phyloP scores from a whole-genome alignment of 2,888 invertebrate species.

The Mimas tiliae region DNA sequence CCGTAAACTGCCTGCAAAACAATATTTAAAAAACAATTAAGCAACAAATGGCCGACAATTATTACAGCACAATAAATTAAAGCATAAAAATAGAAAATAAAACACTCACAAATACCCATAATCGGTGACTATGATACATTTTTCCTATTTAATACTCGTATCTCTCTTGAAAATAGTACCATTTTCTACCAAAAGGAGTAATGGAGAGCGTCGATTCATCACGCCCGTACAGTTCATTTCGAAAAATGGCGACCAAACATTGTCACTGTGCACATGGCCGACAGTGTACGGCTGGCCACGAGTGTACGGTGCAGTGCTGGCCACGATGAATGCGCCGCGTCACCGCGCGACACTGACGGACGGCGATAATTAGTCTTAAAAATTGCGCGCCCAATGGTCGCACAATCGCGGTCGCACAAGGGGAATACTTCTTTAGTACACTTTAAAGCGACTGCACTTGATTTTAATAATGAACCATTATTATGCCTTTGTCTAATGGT shows the following conservation, averaged over 20 bases:
- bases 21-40: slow-evolving; percentile 6
- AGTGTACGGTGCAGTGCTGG: slow-evolving; percentile 11
- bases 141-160: slow-evolving; percentile 3
- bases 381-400: slow-evolving; percentile 62
- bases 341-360: slow-evolving; percentile 64
- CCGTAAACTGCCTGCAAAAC: not conserved
- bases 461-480: not conserved
- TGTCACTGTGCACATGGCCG: slow-evolving; percentile 19
- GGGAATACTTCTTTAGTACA: not conserved
- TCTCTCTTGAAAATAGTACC: slow-evolving; percentile 4
- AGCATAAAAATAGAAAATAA: not conserved
- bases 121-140: slow-evolving; percentile 11
- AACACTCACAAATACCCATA: slow-evolving; percentile 6
- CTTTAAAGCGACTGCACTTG: not conserved
- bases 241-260: slow-evolving; percentile 18
- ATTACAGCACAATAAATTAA: not conserved
- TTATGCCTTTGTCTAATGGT: not conserved
- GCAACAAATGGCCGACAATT: slow-evolving; percentile 1
- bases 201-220: slow-evolving; percentile 7
- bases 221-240: slow-evolving; percentile 1
- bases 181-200: slow-evolving; percentile 13
- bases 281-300: not conserved
- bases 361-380: slow-evolving; percentile 74
- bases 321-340: slow-evolving; percentile 57
- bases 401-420: slow-evolving; percentile 43